Base-by-base conservation (phyloP, 2,113 vertebrate genomes). In the Panurus biarmicus region DNA sequence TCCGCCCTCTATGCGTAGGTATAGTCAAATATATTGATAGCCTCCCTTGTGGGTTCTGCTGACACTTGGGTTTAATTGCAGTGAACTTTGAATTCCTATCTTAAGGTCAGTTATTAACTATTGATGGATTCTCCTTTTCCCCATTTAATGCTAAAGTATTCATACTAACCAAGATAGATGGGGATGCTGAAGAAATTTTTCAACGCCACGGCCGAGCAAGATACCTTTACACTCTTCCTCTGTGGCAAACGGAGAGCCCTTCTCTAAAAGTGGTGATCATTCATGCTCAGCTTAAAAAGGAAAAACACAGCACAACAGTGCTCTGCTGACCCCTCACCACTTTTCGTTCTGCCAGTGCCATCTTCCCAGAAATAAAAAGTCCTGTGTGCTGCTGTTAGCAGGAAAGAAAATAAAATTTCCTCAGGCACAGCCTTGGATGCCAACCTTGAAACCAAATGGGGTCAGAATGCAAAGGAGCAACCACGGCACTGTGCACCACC, bases 91-190 rank as follows among this genome's bases (percentile, higher is more conserved):
- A 97, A 97, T 98, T 97, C 96, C 96, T 97, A 97, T 97, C 97
- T 98, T 98, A 98, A 98, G 98, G 98, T 98, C 98, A 98, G 97
- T 98, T 98, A 98, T 97, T 98, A 98, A 98, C 97, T 97, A 97
- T 97, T 98, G 97, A 98, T 98, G 98, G 97, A 98, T 98, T 97
- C 96, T 96, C 95, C 97, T 97, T 98, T 98, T 97, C 97, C 94
- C 96, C 96, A 97, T 97, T 98, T 98, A 98, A 98, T 97, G 97
- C 97, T 98, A 97, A 98, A 97, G 97, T 97, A 97, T 98, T 98
- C 97, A 93, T 97, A 94, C 96, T 98, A 98, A 98, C 97, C 97
- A 98, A 98, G 98, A 98, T 26, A 96, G 95, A 98, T 98, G 97
- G 89, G 87, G 93, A 93, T 16, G 3, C 78, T 87, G 89, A 79